Evolutionary conservation across 2,888 invertebrate species (phyloP).

Genomic region (Unio pictorum): DNA sequence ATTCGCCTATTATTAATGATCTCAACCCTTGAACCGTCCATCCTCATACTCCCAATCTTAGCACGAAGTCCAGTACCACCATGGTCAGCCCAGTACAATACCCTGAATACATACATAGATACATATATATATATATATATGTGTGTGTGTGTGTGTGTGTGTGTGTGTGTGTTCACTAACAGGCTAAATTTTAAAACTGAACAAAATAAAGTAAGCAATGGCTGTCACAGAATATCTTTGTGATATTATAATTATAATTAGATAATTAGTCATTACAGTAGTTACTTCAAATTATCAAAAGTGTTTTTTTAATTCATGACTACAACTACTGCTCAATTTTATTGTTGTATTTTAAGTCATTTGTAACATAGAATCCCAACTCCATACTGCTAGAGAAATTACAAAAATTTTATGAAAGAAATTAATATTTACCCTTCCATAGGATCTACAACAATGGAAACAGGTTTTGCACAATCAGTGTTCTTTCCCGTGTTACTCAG

Average conservation of each 20-base stretch:
- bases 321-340: not conserved
- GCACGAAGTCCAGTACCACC: conserved; percentile 89
- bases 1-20: conserved; percentile 79
- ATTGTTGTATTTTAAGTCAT: too few relatives aligned
- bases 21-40: conserved; percentile 90
- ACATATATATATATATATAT: too few relatives aligned
- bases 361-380: too few relatives aligned
- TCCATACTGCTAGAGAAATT: too few relatives aligned
- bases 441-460: conserved; percentile 90
- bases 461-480: conserved; percentile 89
- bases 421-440: conserved; percentile 82
- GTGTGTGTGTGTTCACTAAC: not conserved
- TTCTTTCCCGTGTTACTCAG: conserved; percentile 90
- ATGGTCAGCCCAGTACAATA: conserved; percentile 96
- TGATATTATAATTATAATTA: too few relatives aligned
- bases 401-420: too few relatives aligned
- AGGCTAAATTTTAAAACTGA: too few relatives aligned
- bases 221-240: too few relatives aligned
- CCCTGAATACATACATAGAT: conserved; percentile 72
- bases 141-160: too few relatives aligned
- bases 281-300: not conserved
- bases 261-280: too few relatives aligned
- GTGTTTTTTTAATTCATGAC: not conserved
- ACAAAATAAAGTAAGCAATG: too few relatives aligned
- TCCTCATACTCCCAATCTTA: conserved; percentile 87